Base-by-base conservation (phyloP, 2,797 vertebrate species). In the Mus spretus region DNA sequence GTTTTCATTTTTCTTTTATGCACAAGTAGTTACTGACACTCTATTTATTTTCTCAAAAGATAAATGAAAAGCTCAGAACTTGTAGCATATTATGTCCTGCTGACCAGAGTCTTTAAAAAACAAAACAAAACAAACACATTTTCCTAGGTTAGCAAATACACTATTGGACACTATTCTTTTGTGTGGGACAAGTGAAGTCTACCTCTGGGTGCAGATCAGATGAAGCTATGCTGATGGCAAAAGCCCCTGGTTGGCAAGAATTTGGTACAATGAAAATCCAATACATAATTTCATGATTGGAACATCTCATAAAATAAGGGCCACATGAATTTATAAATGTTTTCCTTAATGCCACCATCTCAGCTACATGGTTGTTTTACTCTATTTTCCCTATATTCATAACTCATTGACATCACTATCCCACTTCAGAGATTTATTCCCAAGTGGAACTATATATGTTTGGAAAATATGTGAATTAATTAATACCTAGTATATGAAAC, bases 1-100 rank as follows among this genome's bases (percentile, higher is more conserved):
- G 75, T 94, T 77, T 97, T 79, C 89, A 97, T 96, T 91, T 97
- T 95, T 98, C 53, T 96, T 97, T 96, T 87, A 97, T 12, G 91
- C 94, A 94, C 67, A 96, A 97, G 90, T 95, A 96, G 94, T 96
- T 96, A 13, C 89, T 96, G 85, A 96, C 89, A 98, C 93, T 85
- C 96, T 96, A 67, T 94, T 98, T 94, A 98, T 96, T 79, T 97
- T 93, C 90, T 91, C 53, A 72, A 78, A 95, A 19, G 90, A 82
- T 96, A 98, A 98, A 97, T 91, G 0, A 59, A 96, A 93, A 87
- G 53, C 57, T 11, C 31, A 91, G 74, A 79, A 90, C 7, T 14
- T 44, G 63, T 37, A 92, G 28, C 31, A 65, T 87, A 93, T 97
- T 81, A 84, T 86, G 87, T 96, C 67, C 80, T 40, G 82, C 11